Evolutionary conservation across 1,140 invertebrate species (phyloP).

Genomic region (Aphaenogaster ashmeadi): DNA sequence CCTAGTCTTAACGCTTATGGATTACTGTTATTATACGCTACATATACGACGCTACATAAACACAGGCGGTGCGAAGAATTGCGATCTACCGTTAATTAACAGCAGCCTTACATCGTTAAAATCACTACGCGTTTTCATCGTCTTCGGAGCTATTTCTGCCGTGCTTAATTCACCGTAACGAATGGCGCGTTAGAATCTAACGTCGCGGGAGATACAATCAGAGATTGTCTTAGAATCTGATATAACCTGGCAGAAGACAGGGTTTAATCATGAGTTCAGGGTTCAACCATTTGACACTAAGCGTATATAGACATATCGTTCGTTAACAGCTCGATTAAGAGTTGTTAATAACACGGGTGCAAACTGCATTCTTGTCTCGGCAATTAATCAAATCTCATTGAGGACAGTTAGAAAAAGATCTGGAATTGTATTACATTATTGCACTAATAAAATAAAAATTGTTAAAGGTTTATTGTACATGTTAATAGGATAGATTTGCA

Average conservation of each 20-base stretch:
- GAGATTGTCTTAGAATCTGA: slow-evolving; percentile 57
- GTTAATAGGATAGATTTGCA: not conserved
- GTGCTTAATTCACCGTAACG: slow-evolving; percentile 28
- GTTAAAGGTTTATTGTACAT: not conserved
- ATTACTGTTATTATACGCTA: not conserved
- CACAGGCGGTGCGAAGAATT: not conserved
- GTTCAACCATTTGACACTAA: slow-evolving; percentile 72
- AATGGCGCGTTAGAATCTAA: slow-evolving; percentile 37
- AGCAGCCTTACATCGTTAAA: slow-evolving; percentile 15
- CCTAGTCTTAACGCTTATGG: not conserved
- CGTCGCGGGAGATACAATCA: slow-evolving; percentile 61
- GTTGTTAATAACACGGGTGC: slow-evolving; percentile 21
- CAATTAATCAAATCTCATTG: slow-evolving; percentile 18
- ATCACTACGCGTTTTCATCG: slow-evolving; percentile 23
- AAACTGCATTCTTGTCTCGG: slow-evolving; percentile 7
- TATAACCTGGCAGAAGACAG: slow-evolving; percentile 48
- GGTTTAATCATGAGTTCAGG: slow-evolving; percentile 1
- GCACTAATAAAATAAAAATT: not conserved
- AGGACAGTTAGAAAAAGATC: not conserved
- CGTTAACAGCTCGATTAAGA: slow-evolving; percentile 5
- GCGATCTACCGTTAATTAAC: slow-evolving; percentile 35
- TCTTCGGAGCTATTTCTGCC: not conserved
- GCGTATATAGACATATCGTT: slow-evolving; percentile 9
- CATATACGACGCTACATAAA: not conserved
- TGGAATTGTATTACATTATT: not conserved